phyloP scores from a whole-genome alignment of 2,113 vertebrate species.

The Protobothrops flavoviridis region DNA sequence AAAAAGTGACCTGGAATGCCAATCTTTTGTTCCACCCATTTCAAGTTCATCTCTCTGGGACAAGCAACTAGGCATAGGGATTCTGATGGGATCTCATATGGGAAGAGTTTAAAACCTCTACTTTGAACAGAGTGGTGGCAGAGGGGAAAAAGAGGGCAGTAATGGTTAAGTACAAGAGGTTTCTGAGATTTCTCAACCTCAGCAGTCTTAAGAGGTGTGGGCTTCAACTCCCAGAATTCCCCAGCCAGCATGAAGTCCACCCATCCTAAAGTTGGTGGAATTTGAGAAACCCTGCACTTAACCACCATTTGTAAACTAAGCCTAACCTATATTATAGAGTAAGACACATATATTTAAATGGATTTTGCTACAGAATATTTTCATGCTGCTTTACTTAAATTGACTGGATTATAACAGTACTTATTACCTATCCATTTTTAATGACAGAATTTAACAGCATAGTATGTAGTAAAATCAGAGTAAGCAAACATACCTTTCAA shows the following conservation, averaged over 20 bases:
- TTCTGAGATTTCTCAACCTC: background rate
- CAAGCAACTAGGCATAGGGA: background rate
- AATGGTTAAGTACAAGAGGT: background rate
- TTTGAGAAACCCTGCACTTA: background rate
- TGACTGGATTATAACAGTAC: background rate
- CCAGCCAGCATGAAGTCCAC: background rate
- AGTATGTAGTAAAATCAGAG: background rate
- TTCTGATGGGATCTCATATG: background rate
- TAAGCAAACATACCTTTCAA: slow-evolving; percentile 81
- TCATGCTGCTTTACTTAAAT: background rate
- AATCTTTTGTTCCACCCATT: background rate
- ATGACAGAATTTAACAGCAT: background rate
- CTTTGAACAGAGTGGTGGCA: background rate
- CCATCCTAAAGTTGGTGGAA: background rate
- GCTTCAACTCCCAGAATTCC: background rate
- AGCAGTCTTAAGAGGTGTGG: background rate
- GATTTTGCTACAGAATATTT: background rate
- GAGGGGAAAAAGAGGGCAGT: background rate
- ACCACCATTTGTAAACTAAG: background rate
- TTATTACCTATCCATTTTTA: background rate
- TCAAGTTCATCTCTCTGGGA: background rate
- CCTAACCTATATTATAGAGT: background rate
- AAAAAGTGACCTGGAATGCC: background rate
- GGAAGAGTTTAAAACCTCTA: background rate
- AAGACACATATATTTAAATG: background rate